Evolutionary conservation across 1,140 invertebrate species (phyloP).

Genomic region (Drosophila carrolli): DNA sequence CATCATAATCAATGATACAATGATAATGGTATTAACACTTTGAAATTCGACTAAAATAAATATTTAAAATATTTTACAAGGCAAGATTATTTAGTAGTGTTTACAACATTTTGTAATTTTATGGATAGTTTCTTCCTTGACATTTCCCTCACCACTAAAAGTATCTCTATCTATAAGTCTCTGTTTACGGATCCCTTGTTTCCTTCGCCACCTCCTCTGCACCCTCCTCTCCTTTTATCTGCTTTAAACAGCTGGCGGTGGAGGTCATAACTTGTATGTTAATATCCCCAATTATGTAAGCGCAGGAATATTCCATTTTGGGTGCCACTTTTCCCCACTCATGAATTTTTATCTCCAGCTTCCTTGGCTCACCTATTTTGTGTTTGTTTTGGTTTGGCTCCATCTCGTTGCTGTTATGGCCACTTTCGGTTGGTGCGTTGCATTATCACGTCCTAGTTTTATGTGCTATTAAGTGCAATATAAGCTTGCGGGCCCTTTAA

Average conservation of each 20-base stretch:
- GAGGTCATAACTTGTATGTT: conserved; percentile 25
- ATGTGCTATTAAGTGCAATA: conserved; percentile 80
- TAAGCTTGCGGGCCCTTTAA: conserved; percentile 74
- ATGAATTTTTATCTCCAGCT: conserved; percentile 30
- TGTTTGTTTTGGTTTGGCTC: conserved; percentile 24
- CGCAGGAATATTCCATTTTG: conserved; percentile 27
- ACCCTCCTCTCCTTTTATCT: conserved; percentile 14
- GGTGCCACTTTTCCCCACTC: conserved; percentile 6
- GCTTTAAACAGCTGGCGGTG: conserved; percentile 26
- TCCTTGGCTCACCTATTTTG: conserved; percentile 13
- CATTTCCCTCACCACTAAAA: too few species aligned
- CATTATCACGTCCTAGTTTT: conserved; percentile 78
- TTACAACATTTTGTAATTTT: too few species aligned
- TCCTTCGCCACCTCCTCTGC: background rate
- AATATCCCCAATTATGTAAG: conserved; percentile 45
- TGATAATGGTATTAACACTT: too few species aligned
- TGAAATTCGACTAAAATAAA: too few species aligned
- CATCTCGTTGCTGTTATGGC: conserved; percentile 38
- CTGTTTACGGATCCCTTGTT: background rate
- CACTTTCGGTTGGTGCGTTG: conserved; percentile 71
- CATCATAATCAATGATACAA: too few species aligned
- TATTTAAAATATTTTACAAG: too few species aligned
- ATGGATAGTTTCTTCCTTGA: too few species aligned
- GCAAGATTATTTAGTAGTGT: too few species aligned
- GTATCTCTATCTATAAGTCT: background rate